Evolutionary conservation across 2,888 invertebrate species (phyloP).

Genomic region (Trichogramma dendrolimi): DNA sequence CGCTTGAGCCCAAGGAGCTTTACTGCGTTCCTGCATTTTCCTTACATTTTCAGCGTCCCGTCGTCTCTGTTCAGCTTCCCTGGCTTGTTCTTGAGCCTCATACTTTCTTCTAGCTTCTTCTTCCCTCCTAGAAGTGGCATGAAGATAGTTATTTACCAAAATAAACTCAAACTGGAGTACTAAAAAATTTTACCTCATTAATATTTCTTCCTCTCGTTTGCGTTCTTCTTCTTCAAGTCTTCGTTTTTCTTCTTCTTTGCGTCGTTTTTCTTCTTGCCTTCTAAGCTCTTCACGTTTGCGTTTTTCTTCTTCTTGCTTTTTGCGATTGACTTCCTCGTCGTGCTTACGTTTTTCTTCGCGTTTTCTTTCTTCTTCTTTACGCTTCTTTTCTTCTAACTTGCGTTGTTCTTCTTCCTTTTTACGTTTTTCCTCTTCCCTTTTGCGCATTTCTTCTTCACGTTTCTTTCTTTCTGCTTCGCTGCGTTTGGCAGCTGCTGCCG

Average conservation of each 20-base stretch:
- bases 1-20: constrained; percentile 59
- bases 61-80: constrained; percentile 52
- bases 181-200: constrained; percentile 38
- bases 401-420: constrained; percentile 56
- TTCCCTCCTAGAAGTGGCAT: constrained; percentile 37
- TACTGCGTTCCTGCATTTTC: constrained; percentile 54
- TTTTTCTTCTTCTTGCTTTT: constrained; percentile 52
- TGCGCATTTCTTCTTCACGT: constrained; percentile 52
- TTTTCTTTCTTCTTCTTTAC: constrained; percentile 55
- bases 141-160: neutral
- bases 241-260: constrained; percentile 56
- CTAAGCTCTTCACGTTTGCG: constrained; percentile 48
- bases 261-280: constrained; percentile 48
- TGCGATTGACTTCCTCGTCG: constrained; percentile 50
- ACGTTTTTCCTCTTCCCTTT: constrained; percentile 55
- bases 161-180: neutral
- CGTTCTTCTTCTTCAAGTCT: constrained; percentile 51
- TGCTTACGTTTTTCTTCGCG: constrained; percentile 54
- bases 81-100: constrained; percentile 49
- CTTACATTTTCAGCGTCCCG: constrained; percentile 53
- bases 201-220: constrained; percentile 42
- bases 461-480: constrained; percentile 55
- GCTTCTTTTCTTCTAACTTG: constrained; percentile 56
- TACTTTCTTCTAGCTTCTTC: constrained; percentile 41
- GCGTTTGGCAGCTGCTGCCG: constrained; percentile 41